Conservation (phyloP, 2,113 vertebrate genomes). For the Fulica atra region DNA sequence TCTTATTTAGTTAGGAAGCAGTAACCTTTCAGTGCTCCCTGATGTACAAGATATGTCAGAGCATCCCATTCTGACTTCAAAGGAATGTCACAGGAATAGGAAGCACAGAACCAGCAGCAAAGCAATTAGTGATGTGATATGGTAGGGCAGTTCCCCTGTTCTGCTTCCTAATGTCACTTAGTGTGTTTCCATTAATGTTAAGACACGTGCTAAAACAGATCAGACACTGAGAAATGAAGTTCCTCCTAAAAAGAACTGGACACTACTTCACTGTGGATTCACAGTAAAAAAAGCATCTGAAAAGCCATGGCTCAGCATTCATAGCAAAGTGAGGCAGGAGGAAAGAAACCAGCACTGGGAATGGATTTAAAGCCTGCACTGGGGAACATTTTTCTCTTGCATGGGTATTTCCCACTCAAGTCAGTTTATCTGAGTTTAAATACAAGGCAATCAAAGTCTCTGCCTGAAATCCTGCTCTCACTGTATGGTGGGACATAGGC, state of each 20-base stretch:
- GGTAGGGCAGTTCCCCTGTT: neutral
- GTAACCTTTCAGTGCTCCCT: slow-evolving; percentile 61
- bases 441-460: neutral
- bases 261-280: neutral
- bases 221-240: neutral
- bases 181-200: slow-evolving; percentile 19
- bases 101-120: slow-evolving; percentile 42
- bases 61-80: slow-evolving; percentile 55
- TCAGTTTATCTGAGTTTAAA: neutral
- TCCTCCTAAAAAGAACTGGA: neutral
- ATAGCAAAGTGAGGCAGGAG: neutral
- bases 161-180: slow-evolving; percentile 29
- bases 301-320: neutral
- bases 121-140: slow-evolving; percentile 36
- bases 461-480: neutral
- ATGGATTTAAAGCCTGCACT: neutral
- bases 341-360: neutral
- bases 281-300: neutral
- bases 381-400: neutral
- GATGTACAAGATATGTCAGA: slow-evolving; percentile 53
- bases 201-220: slow-evolving; percentile 9
- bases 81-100: slow-evolving; percentile 57
- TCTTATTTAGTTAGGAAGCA: slow-evolving; percentile 51
- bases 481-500: neutral
- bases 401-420: neutral